Evolutionary conservation across 2,888 invertebrate species (phyloP).

Genomic region (Pachliopta kotzebuea): DNA sequence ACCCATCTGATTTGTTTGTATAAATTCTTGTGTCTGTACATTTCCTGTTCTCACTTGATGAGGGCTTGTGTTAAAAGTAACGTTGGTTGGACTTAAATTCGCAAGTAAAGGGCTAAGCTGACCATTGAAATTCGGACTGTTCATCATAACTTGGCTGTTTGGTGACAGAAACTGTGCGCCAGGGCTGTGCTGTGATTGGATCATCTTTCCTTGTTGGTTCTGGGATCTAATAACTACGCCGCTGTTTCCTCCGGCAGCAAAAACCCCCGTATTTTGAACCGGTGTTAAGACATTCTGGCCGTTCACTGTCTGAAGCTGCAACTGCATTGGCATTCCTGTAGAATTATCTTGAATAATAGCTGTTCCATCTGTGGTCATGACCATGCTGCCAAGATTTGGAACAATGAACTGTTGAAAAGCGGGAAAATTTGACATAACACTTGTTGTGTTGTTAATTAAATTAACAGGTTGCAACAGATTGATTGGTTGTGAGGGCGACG

Average conservation of each 20-base stretch:
- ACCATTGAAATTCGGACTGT: conserved; percentile 86
- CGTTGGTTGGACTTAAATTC: conserved; percentile 85
- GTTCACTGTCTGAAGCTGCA: conserved; percentile 90
- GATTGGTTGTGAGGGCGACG: conserved; percentile 82
- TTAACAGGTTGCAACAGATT: conserved; percentile 91
- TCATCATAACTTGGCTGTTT: conserved; percentile 88
- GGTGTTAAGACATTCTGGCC: conserved; percentile 88
- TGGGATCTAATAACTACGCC: conserved; percentile 91
- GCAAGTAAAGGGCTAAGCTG: conserved; percentile 90
- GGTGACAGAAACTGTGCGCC: conserved; percentile 88
- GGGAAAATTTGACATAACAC: conserved; percentile 87
- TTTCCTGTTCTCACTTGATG: conserved; percentile 73
- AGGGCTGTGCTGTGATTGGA: conserved; percentile 84
- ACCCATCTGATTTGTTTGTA: conserved; percentile 85
- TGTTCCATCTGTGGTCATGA: conserved; percentile 90
- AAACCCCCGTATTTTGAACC: conserved; percentile 83
- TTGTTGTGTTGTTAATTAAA: conserved; percentile 85
- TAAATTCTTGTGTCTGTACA: conserved; percentile 85
- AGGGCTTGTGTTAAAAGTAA: conserved; percentile 81
- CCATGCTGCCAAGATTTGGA: conserved; percentile 90
- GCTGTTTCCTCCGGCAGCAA: conserved; percentile 83
- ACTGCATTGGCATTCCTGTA: conserved; percentile 84
- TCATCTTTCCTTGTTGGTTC: conserved; percentile 85
- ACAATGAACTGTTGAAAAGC: conserved; percentile 91
- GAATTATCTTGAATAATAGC: conserved; percentile 87